Evolutionary conservation across 2,797 vertebrate genomes (phyloP), one percentile per base, ranked within the genome.

Genomic region (Xiphophorus birchmanni): DNA sequence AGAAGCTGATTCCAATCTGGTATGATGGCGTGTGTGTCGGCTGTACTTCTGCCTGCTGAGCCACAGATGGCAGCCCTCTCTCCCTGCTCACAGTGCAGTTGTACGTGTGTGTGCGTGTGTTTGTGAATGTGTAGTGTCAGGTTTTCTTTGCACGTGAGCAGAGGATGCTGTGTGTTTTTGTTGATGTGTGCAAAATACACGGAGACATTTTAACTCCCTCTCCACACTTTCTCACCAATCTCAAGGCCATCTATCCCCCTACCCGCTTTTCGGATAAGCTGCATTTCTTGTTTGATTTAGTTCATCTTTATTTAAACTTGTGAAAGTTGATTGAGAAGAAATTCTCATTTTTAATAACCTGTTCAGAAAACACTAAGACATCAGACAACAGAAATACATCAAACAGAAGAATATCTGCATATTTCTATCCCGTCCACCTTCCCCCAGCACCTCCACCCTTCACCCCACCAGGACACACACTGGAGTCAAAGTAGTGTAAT

Each of bases 31-130:
- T 69, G 50, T 60, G 52, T 23, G 60, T 65, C 29, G 56, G 80
- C 50, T 93, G 92, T 90, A 87, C 86, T 91, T 93, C 85, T 90
- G 84, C 88, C 80, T 89, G 78, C 82, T 84, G 90, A 89, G 89
- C 92, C 92, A 88, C 92, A 93, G 94, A 92, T 94, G 91, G 91
- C 91, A 93, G 87, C 85, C 86, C 85, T 91, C 87, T 72, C 69
- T 72, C 69, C 69, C n/a, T 82, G 90, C 90, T 90, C 91, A 80
- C 5, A 85, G 91, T 89, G 73, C 60, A 37, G 21, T 13, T 40
- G 21, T 35, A 17, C n/a, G 29, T 82, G 69, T 84, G 21, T 82
- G 65, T 42, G 76, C 80, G 63, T 10, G 35, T 40, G 81, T 80
- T 75, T 81, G 82, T 75, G 69, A 73, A 71, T 78, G 85, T 77